Evolutionary conservation across 2,888 invertebrate genomes (phyloP), one percentile per base, ranked within the genome.

Genomic region (Epistrophella euchroma): DNA sequence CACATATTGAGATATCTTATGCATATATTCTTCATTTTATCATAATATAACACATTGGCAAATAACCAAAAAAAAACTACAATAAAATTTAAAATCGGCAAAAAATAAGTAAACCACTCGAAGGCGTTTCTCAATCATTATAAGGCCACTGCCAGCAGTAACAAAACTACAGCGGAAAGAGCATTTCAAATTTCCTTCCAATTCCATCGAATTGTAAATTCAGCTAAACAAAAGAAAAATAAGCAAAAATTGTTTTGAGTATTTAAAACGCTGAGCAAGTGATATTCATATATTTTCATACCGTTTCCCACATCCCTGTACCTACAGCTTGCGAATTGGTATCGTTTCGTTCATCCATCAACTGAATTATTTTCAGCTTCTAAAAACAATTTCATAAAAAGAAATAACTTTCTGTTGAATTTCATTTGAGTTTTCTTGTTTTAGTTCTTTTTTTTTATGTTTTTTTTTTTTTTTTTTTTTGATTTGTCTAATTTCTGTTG

Each of bases 291-390:
- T 80, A 80, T 71, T 47, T 66, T 72, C 66, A 60, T 50, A 74
- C 43, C 15, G 5, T 6, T 28, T 28, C 28, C 28, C 28, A 6
- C 28, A 28, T 28, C 28, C 3, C 28, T 2, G 5, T 28, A 6
- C 6, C 4, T 5, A 28, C 4, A 28, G 17, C 64, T 25, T n/a
- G 25, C 22, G 13, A 45, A 64, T 13, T 43, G 45, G n/a, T 68
- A 68, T 70, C 55, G 60, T 60, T 60, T 70, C 52, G 45, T 52
- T 60, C 82, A 82, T 86, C 86, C 86, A 86, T 86, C 86, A 86
- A 78, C 77, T 78, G 86, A 86, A 86, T 86, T 86, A 86, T 86
- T 86, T 86, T 86, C 74, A 86, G 86, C 81, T 86, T 82, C 82
- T 71, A 82, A 86, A 64, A 86, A 86, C 86, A 82, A 82, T 82